These are phyloP conservation scores for Charadrius vociferus DNA, from an alignment of 2,113 vertebrate genomes.

Conservation along the genomic window DNA sequence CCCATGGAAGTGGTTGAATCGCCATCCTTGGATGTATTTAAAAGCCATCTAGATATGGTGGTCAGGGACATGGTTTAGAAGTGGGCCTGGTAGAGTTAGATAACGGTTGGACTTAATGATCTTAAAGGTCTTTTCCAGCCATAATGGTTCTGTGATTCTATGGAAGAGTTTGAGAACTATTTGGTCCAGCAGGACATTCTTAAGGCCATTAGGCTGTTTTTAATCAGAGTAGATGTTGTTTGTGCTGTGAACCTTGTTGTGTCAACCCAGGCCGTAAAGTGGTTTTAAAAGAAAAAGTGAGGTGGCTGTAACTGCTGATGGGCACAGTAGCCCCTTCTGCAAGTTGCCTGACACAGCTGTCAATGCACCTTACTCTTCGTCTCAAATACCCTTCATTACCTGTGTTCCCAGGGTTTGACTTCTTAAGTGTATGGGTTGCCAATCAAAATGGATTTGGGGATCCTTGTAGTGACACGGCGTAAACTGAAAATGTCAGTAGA, in stretches of 20 bases:
- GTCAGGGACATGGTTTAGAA: too few species aligned
- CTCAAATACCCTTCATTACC: background rate
- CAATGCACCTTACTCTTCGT: background rate
- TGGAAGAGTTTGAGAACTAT: background rate
- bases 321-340: background rate
- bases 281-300: background rate
- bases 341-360: background rate
- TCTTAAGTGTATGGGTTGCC: fast-evolving
- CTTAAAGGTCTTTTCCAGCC: too few species aligned
- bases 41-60: too few species aligned
- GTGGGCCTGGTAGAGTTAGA: too few species aligned
- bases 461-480: background rate
- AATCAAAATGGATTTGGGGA: background rate
- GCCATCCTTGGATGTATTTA: too few species aligned
- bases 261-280: background rate
- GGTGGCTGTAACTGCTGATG: background rate
- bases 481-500: background rate
- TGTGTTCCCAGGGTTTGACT: background rate
- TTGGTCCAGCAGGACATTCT: background rate
- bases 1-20: too few species aligned
- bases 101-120: too few species aligned
- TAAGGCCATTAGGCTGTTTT: background rate
- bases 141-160: too few species aligned
- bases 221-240: background rate
- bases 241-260: background rate